Base-by-base conservation (phyloP, 2,797 vertebrate genomes). In the Pogonophryne albipinna region DNA sequence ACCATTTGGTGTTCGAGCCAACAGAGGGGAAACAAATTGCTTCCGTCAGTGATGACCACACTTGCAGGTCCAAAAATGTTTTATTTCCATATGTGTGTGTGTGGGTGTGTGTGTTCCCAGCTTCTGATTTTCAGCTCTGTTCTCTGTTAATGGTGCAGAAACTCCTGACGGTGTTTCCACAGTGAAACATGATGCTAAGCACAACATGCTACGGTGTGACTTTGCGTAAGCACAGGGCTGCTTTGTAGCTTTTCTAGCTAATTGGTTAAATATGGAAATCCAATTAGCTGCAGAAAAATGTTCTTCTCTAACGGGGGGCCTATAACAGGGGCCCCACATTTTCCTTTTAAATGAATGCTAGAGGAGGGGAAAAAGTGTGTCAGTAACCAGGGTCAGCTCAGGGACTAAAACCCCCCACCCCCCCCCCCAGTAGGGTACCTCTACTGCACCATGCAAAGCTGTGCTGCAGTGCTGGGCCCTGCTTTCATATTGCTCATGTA, bases 1-100 rank as follows among this genome's bases (percentile, higher is more conserved):
- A 99, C 92, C 96, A 97, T 85, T 87, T 99, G 92, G 97, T 97
- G 61, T 99, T 99, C 88, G 96, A 97, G 80, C 97, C 98, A 71
- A 95, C 87, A 10, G 96, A 97, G 82, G 98, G 98, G 89, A 96
- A 96, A 88, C 97, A 96, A 92, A 94, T 99, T 71, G 97, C 98
- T 91, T 99, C 97, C 60, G 98, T 99, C 91, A 97, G 98, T 71
- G 98, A 99, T 78, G 98, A 99, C 92, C 97, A 99, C 94, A 99
- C 98, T 86, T 99, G 98, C 95, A 98, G 98, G 98, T 99, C 90
- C 81, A 89, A 84, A 84, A 47, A 50, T 15, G 6, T 74, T 27
- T 27, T 27, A 27, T 27, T 27, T 27, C 27, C 27, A 27, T 27
- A 27, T 27, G 4, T 27, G 27, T 53, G 53, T 71, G 34, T 45